phyloP scores from a whole-genome alignment of 2,888 invertebrate genomes.

The Archaeoteleia sp. region DNA sequence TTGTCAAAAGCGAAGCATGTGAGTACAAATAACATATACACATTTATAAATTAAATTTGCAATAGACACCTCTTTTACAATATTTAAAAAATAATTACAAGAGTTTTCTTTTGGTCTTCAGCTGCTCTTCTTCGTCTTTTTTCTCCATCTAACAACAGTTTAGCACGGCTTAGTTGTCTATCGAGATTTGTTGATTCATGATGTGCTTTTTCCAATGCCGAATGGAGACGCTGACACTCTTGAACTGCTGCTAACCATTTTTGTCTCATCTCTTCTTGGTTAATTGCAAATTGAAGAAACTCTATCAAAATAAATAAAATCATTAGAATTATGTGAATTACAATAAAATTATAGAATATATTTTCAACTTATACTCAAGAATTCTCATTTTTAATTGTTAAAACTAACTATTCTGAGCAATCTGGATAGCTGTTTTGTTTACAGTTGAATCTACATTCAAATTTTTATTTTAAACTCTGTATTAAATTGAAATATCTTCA shows the following conservation, averaged over 20 bases:
- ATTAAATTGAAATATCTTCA: no score
- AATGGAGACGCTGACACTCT: conserved; percentile 84
- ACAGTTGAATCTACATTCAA: no score
- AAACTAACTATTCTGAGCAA: no score
- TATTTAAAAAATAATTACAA: conserved; percentile 77
- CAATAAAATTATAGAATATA: neutral
- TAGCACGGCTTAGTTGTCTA: conserved; percentile 86
- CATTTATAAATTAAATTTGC: conserved; percentile 1
- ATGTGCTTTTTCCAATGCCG: conserved; percentile 82
- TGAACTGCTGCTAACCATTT: conserved; percentile 83
- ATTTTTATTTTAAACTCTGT: no score
- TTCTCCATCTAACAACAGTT: conserved; percentile 87
- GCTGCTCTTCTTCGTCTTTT: conserved; percentile 82
- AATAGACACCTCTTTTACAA: neutral
- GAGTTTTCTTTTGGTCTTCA: conserved; percentile 83
- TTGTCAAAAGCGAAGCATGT: no score
- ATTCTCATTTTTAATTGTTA: neutral
- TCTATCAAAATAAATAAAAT: conserved; percentile 75
- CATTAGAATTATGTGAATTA: no score
- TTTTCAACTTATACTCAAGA: neutral
- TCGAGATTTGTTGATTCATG: conserved; percentile 85
- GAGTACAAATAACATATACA: no score
- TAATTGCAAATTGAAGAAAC: conserved; percentile 83
- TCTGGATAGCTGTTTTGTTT: no score
- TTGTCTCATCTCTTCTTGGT: conserved; percentile 82